phyloP scores from a whole-genome alignment of 2,113 vertebrate genomes.

The Labeo rohita region DNA sequence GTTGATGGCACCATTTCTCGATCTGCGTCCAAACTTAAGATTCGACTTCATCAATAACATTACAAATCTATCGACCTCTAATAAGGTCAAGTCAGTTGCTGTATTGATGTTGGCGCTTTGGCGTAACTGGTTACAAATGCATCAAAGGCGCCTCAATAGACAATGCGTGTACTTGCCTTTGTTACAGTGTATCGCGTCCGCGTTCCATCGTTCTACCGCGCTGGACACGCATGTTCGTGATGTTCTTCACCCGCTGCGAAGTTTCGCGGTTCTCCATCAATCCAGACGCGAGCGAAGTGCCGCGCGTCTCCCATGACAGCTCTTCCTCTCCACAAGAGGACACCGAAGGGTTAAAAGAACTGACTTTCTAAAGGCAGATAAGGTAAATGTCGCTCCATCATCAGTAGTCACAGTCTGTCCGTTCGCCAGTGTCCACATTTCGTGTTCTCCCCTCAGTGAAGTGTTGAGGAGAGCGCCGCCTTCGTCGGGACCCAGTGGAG shows the following conservation, averaged over 20 bases:
- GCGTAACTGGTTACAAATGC: not conserved
- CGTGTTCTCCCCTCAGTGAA: not conserved
- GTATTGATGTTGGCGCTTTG: not conserved
- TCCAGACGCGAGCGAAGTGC: conserved; percentile 25
- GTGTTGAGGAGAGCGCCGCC: conserved; percentile 39
- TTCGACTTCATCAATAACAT: not conserved
- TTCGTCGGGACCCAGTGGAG: not conserved
- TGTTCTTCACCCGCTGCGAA: conserved; percentile 18
- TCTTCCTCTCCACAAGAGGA: not conserved
- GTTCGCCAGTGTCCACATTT: conserved; percentile 6
- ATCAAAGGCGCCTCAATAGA: not conserved
- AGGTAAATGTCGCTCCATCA: not conserved
- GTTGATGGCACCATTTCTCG: not conserved
- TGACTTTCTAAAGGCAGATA: not conserved
- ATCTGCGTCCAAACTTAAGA: conserved; percentile 10
- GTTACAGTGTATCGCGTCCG: conserved; percentile 34
- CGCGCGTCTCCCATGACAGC: conserved; percentile 12
- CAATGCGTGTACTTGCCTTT: conserved; percentile 56
- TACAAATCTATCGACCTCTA: conserved; percentile 8
- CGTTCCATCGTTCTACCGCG: conserved; percentile 27
- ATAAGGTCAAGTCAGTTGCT: conserved; percentile 43
- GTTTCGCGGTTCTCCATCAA: conserved; percentile 43
- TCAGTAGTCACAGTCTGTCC: not conserved
- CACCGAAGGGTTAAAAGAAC: not conserved
- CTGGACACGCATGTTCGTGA: conserved; percentile 2